phyloP scores from a whole-genome alignment of 2,113 vertebrate species.

The Anolis carolinensis region DNA sequence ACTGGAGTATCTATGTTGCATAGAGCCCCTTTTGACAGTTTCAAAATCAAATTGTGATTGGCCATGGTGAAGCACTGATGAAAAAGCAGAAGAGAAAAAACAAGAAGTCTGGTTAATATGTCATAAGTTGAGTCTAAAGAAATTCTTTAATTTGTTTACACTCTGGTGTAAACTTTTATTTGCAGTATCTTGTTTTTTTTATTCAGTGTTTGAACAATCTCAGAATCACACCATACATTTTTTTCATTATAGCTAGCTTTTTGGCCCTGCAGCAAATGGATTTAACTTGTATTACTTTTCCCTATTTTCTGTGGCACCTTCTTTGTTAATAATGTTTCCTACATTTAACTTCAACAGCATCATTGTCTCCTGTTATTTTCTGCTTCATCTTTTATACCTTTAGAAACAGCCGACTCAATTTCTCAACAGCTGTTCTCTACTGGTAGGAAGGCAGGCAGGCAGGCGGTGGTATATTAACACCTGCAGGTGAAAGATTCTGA shows the following conservation, averaged over 20 bases:
- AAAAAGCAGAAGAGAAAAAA: neutral
- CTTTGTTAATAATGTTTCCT: neutral
- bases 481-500: slow-evolving; percentile 16
- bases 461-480: slow-evolving; percentile 9
- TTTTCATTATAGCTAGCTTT: neutral
- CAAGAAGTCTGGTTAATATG: no score
- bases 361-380: neutral
- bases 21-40: neutral
- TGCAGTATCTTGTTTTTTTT: neutral
- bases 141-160: neutral
- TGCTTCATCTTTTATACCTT: neutral
- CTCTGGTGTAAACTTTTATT: neutral
- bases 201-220: neutral
- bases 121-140: neutral
- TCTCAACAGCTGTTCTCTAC: slow-evolving; percentile 23
- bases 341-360: neutral
- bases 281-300: no score
- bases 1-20: no score
- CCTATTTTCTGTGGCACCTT: neutral
- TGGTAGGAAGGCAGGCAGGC: neutral
- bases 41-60: neutral
- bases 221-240: neutral
- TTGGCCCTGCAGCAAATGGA: neutral
- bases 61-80: neutral
- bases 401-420: slow-evolving; percentile 2